phyloP scores from a whole-genome alignment of 2,888 invertebrate species.

The Diaprepes abbreviatus region DNA sequence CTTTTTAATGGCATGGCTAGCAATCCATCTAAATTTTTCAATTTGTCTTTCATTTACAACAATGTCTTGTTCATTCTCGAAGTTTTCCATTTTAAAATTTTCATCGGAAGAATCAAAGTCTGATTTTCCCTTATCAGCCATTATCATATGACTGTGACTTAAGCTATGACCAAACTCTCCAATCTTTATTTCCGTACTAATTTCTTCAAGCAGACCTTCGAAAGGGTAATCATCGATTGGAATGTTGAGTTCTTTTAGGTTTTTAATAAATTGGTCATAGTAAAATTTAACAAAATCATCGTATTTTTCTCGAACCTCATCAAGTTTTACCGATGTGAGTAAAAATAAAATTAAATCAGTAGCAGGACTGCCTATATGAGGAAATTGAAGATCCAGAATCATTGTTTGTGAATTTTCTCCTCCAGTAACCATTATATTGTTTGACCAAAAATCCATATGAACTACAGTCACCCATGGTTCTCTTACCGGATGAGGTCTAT shows the following conservation, averaged over 20 bases:
- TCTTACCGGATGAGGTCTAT: not conserved
- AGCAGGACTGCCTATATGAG: conserved; percentile 25
- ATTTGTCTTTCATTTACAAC: conserved; percentile 17
- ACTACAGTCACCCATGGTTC: conserved; percentile 42
- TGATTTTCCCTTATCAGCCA: conserved; percentile 31
- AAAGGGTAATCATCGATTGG: conserved; percentile 25
- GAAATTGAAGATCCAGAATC: conserved; percentile 36
- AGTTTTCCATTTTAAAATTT: conserved; percentile 25
- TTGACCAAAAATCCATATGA: conserved; percentile 32
- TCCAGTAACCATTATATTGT: no score
- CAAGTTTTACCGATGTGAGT: conserved; percentile 22
- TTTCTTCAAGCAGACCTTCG: conserved; percentile 30
- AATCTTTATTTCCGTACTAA: conserved; percentile 2
- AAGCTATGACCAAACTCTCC: conserved; percentile 25
- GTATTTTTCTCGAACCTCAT: conserved; percentile 14
- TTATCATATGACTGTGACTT: conserved; percentile 2
- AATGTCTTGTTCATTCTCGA: not conserved
- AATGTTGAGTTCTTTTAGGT: conserved; percentile 30
- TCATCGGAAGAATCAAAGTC: conserved; percentile 20
- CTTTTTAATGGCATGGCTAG: conserved; percentile 9
- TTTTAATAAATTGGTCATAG: conserved; percentile 35
- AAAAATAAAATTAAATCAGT: conserved; percentile 39
- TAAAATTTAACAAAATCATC: conserved; percentile 40
- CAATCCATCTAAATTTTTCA: conserved; percentile 30
- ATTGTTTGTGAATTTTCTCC: no score